phyloP scores from a whole-genome alignment of 2,888 invertebrate genomes.

The Polyommatus iphigenia region DNA sequence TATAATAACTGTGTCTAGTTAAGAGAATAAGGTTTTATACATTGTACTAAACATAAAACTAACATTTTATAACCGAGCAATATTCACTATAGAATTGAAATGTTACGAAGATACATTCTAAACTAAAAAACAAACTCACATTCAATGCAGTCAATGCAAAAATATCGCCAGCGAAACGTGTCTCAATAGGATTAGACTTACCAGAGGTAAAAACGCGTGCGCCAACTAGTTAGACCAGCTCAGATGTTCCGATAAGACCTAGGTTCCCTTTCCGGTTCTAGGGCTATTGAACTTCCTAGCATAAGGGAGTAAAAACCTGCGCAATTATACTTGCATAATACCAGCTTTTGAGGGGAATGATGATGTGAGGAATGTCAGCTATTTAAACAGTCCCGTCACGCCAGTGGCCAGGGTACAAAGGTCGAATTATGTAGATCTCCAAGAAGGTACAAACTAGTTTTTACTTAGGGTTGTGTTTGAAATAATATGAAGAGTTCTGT shows the following conservation, averaged over 20 bases:
- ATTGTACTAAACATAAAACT: not conserved
- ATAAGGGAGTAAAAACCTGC: conserved; percentile 74
- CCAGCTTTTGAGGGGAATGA: not conserved
- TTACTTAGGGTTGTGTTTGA: not conserved
- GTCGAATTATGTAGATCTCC: conserved; percentile 23
- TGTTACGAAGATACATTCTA: not conserved
- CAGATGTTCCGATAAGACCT: conserved; percentile 38
- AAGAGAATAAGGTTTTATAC: no score
- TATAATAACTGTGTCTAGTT: no score
- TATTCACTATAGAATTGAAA: not conserved
- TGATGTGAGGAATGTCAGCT: not conserved
- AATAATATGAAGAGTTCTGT: not conserved
- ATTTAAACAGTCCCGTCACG: conserved; percentile 26
- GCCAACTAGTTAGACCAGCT: conserved; percentile 32
- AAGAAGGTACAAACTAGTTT: not conserved
- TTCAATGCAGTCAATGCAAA: conserved; percentile 1
- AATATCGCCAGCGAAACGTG: not conserved
- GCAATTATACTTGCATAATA: conserved; percentile 63
- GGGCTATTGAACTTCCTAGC: conserved; percentile 69
- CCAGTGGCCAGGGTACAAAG: conserved; percentile 6
- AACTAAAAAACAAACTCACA: not conserved
- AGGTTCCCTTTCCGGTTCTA: conserved; percentile 55
- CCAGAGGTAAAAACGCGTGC: conserved; percentile 30
- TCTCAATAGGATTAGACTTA: conserved; percentile 5
- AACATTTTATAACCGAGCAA: not conserved